Conservation (phyloP, 2,888 invertebrate genomes). For the Syrista parreyssii region DNA sequence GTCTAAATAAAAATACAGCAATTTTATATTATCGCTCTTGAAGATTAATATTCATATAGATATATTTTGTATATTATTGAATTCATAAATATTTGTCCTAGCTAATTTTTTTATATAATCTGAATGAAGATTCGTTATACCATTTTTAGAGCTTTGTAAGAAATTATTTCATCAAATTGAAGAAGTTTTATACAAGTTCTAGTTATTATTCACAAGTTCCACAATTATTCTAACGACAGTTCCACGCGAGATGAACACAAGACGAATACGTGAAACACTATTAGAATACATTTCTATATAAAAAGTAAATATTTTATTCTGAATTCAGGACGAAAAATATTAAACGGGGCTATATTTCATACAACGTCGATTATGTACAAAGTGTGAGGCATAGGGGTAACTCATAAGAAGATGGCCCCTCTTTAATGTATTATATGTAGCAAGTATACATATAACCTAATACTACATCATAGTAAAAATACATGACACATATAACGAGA, state of each 20-base stretch:
- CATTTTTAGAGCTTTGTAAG: background rate
- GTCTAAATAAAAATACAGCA: background rate
- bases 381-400: background rate
- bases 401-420: background rate
- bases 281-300: background rate
- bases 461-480: background rate
- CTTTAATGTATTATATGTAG: background rate
- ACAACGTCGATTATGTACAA: background rate
- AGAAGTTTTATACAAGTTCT: too few relatives aligned
- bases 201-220: too few relatives aligned
- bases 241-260: background rate
- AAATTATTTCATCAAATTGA: background rate
- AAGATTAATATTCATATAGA: background rate
- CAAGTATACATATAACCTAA: background rate
- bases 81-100: background rate
- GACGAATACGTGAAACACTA: background rate
- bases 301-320: background rate
- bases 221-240: background rate
- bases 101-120: background rate
- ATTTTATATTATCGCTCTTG: background rate
- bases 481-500: background rate
- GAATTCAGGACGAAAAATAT: background rate
- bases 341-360: background rate
- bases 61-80: background rate
- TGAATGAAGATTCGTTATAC: background rate